Conservation (phyloP, 2,113 vertebrate genomes). For the Puffinus mauretanicus region DNA sequence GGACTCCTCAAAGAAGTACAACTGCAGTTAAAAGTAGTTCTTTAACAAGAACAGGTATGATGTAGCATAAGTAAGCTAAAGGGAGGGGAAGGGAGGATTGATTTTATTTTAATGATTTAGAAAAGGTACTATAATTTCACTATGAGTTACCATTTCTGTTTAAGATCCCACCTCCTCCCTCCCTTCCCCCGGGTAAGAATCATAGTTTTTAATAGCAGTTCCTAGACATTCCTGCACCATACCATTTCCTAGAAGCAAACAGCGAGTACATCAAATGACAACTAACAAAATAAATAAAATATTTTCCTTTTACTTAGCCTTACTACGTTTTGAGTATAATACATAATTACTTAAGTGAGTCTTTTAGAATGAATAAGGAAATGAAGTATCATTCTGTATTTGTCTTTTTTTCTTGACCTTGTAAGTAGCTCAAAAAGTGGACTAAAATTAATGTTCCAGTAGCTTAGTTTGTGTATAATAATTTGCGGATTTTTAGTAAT, state of each 20-base stretch:
- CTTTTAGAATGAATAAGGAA: background rate
- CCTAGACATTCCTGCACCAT: background rate
- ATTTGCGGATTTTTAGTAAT: background rate
- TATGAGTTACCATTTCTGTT: background rate
- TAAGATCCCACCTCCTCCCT: background rate
- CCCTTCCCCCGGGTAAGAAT: background rate
- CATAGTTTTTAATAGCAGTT: background rate
- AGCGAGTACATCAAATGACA: background rate
- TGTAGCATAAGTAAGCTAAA: background rate
- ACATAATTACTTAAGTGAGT: background rate
- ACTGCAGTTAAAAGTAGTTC: constrained; percentile 86
- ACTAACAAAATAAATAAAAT: background rate
- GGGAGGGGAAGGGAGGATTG: background rate
- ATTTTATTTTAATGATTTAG: background rate
- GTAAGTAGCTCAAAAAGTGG: background rate
- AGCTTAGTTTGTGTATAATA: background rate
- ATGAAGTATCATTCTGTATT: background rate
- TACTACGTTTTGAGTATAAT: background rate
- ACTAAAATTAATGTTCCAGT: background rate
- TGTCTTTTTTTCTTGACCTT: background rate
- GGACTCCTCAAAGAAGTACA: constrained; percentile 87
- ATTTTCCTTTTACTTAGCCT: background rate
- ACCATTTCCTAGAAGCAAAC: background rate
- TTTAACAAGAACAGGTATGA: constrained; percentile 89
- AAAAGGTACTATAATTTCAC: background rate